phyloP scores from a whole-genome alignment of 2,888 invertebrate genomes.

The Xestoiulus laeticollis region DNA sequence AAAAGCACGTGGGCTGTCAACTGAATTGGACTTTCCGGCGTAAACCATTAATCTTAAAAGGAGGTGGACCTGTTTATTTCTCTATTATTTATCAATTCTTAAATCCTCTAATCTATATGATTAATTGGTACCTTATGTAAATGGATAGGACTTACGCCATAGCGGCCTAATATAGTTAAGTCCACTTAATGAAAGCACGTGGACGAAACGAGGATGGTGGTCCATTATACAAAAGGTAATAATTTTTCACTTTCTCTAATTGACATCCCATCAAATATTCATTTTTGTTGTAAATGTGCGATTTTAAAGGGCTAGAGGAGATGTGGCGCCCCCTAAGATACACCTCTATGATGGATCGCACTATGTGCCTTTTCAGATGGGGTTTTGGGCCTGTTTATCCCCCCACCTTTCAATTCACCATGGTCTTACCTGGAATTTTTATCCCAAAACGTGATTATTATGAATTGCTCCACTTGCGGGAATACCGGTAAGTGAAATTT shows the following conservation, averaged over 20 bases:
- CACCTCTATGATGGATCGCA: neutral
- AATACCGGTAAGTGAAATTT: constrained; percentile 38
- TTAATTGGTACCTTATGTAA: neutral
- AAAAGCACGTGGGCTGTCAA: constrained; percentile 31
- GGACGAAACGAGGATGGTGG: neutral
- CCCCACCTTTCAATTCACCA: neutral
- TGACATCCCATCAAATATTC: neutral
- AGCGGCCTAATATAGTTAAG: neutral
- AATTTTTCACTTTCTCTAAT: neutral
- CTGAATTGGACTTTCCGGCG: neutral
- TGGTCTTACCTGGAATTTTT: constrained; percentile 5
- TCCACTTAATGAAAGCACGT: neutral
- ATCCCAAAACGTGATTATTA: neutral
- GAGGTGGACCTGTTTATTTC: constrained; percentile 37
- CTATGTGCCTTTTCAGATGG: neutral
- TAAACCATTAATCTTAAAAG: constrained; percentile 27
- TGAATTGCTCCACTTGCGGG: neutral
- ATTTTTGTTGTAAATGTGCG: neutral
- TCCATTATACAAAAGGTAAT: neutral
- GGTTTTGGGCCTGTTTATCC: neutral
- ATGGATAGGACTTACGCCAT: neutral
- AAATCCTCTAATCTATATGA: constrained; percentile 21
- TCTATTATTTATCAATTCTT: constrained; percentile 19
- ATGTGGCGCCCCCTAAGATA: neutral
- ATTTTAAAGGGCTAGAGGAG: neutral